Base-by-base conservation (phyloP, 2,888 invertebrate genomes). In the Neoitamus cyanurus region DNA sequence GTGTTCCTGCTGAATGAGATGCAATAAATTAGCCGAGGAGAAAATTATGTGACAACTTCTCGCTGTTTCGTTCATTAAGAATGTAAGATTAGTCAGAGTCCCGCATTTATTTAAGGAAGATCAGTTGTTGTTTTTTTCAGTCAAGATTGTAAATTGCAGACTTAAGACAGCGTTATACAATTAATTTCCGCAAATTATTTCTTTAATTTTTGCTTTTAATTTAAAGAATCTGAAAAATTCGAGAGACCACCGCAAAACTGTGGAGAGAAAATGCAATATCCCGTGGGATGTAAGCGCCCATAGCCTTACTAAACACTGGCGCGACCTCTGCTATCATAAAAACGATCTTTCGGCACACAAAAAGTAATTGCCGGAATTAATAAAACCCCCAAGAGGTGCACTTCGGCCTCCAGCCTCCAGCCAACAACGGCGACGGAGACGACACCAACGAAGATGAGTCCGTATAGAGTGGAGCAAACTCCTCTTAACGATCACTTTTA, bases 401-500 rank as follows among this genome's bases (percentile, higher is more conserved):
- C 58, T 58, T 58, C 58, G 25, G 58, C 58, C 58, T 58, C 58
- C 58, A 58, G 58, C 20, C 58, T 1, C 25, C 25, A 20, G 9
- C 15, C 58, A 9, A 15, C 58, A 20, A 20, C 20, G 20, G 7
- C 48, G 20, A 2, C 20, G 20, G 7, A 3, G 48, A 48, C 34
- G 36, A 36, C n/a, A 20, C 11, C n/a, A 20, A 20, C n/a, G 36
- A 73, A 13, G 34, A 20, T 1, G 36, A 15, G 9, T 5, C 7
- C 48, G 20, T 70, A 1, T n/a, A 70, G 70, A 46, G 42, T 28
- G 30, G 42, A 77, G 42, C 46, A 77, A 77, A 25, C 20, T 36
- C 46, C 31, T 58, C 80, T 80, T 80, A 58, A 80, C 58, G 80
- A 80, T 80, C 58, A 80, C 80, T 80, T 83, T 83, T 83, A 83